phyloP scores from a whole-genome alignment of 2,113 vertebrate genomes.

The Psilopsiagon aymara region DNA sequence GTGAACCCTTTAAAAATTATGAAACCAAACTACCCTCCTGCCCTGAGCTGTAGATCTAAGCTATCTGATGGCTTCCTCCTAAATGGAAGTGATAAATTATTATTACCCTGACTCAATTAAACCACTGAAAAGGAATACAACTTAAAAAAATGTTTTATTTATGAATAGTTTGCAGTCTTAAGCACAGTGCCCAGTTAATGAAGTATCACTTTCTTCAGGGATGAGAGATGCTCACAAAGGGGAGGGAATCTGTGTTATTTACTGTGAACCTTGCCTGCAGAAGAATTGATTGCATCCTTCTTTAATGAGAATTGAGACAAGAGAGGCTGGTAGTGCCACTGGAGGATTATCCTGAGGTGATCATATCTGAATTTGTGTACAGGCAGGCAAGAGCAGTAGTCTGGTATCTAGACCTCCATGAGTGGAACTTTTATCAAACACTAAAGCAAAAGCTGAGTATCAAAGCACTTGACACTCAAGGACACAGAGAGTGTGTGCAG shows the following conservation, averaged over 20 bases:
- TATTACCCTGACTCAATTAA: slow-evolving; percentile 38
- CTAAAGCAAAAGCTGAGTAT: not conserved
- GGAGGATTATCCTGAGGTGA: slow-evolving; percentile 5
- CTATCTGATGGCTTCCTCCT: not conserved
- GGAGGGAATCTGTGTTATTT: not conserved
- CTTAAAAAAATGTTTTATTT: slow-evolving; percentile 52
- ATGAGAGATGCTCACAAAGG: slow-evolving; percentile 13
- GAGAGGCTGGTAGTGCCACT: not conserved
- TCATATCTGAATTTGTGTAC: not conserved
- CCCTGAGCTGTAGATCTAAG: slow-evolving; percentile 15
- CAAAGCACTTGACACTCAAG: not conserved
- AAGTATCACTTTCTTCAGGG: slow-evolving; percentile 42
- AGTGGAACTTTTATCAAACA: not conserved
- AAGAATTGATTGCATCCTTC: slow-evolving; percentile 28
- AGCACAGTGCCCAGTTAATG: slow-evolving; percentile 24
- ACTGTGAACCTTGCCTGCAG: not conserved
- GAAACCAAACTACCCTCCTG: not conserved
- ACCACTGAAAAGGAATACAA: not conserved
- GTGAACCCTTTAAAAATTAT: slow-evolving; percentile 5
- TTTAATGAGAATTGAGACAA: slow-evolving; percentile 38
- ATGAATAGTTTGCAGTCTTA: slow-evolving; percentile 34
- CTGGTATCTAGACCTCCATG: not conserved
- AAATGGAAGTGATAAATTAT: not conserved
- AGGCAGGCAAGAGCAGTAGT: not conserved
- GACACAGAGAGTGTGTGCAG: not conserved